Conservation (phyloP, 2,888 invertebrate genomes). For the Itoplectis maculator region DNA sequence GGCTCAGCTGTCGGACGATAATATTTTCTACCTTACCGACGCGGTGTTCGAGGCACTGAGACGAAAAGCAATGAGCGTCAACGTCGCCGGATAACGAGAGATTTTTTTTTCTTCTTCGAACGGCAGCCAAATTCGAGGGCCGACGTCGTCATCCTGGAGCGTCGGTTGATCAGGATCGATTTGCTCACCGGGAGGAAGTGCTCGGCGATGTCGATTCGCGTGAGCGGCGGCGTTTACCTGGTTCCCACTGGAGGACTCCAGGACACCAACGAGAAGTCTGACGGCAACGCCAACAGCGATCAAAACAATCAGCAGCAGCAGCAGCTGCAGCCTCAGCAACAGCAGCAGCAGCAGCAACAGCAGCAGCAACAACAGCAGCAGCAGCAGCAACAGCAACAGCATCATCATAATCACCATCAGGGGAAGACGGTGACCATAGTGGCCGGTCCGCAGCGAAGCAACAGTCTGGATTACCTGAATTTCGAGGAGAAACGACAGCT, state of each 20-base stretch:
- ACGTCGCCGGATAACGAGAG: not conserved
- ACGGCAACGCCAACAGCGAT: conserved; percentile 69
- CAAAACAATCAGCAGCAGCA: conserved; percentile 59
- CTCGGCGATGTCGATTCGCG: conserved; percentile 82
- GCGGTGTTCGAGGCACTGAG: too few relatives aligned
- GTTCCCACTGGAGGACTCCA: conserved; percentile 78
- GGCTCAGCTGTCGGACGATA: not conserved
- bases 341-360: conserved; percentile 59
- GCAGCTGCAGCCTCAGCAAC: conserved; percentile 41
- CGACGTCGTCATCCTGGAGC: conserved; percentile 18
- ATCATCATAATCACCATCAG: conserved; percentile 71
- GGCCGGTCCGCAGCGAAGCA: conserved; percentile 89
- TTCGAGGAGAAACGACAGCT: conserved; percentile 96
- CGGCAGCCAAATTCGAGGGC: not conserved
- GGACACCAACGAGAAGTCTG: conserved; percentile 70
- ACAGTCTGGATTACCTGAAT: conserved; percentile 95
- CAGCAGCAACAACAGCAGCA: conserved; percentile 75
- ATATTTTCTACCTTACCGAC: not conserved
- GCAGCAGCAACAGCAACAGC: conserved; percentile 73
- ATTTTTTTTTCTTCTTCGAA: not conserved
- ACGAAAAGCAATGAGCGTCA: not conserved
- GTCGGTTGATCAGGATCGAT: conserved; percentile 55
- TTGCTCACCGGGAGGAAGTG: conserved; percentile 56
- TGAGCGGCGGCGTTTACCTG: conserved; percentile 83
- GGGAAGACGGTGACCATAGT: conserved; percentile 89